Evolutionary conservation across 2,113 vertebrate species (phyloP).

Genomic region (Scomber scombrus): DNA sequence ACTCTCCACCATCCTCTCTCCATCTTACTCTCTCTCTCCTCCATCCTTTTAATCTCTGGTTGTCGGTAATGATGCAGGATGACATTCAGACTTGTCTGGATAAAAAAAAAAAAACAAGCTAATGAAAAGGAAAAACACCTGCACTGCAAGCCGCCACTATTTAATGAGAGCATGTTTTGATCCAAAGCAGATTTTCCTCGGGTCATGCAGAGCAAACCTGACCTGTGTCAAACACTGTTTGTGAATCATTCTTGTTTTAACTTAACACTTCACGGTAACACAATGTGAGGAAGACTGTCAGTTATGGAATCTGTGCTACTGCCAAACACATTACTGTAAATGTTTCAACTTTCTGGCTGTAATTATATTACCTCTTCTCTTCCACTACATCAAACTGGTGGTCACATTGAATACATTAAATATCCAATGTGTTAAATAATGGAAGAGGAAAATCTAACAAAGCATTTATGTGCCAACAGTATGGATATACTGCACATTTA

Average conservation of each 20-base stretch:
- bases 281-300: conserved; percentile 20
- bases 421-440: neutral
- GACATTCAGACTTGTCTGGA: conserved; percentile 40
- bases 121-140: conserved; percentile 48
- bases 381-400: neutral
- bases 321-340: conserved; percentile 17
- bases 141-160: conserved; percentile 11
- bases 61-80: conserved; percentile 61
- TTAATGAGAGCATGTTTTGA: conserved; percentile 60
- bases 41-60: conserved; percentile 51
- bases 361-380: neutral
- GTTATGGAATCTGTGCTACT: neutral
- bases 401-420: neutral
- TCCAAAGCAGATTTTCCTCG: conserved; percentile 48
- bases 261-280: neutral
- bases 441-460: neutral
- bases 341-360: neutral
- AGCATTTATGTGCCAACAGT: neutral
- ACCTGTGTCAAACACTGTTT: conserved; percentile 58
- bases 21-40: neutral
- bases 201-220: conserved; percentile 39
- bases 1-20: neutral
- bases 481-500: neutral
- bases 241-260: conserved; percentile 35
- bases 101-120: conserved; percentile 49